Conservation (phyloP, 2,797 vertebrate genomes). For the Holocentrus rufus region DNA sequence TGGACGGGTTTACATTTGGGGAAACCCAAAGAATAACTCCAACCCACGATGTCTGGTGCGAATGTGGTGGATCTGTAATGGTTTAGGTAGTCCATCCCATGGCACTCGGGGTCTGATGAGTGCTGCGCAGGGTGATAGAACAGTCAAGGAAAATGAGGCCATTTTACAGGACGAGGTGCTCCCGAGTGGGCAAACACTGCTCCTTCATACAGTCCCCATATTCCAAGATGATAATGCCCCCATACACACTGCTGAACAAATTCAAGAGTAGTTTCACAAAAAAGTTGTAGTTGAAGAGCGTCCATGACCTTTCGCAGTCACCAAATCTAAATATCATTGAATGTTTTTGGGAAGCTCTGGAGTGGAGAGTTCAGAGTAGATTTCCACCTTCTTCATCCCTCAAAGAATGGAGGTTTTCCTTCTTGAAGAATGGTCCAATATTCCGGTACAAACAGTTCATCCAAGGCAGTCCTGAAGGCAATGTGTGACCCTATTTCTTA, state of each 20-base stretch:
- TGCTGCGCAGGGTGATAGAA: too few species aligned
- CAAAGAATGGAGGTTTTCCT: constrained; percentile 10
- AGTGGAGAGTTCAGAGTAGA: not conserved
- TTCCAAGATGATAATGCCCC: too few species aligned
- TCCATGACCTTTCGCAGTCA: not conserved
- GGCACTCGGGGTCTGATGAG: too few species aligned
- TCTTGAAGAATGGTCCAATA: constrained; percentile 32
- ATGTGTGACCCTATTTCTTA: constrained; percentile 15
- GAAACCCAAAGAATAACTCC: too few species aligned
- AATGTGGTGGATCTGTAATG: not conserved
- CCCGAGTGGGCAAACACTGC: not conserved
- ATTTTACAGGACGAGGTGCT: too few species aligned
- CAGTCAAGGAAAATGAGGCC: too few species aligned
- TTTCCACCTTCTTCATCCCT: not conserved
- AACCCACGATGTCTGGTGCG: too few species aligned
- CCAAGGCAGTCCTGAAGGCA: constrained; percentile 32
- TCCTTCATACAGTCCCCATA: not conserved
- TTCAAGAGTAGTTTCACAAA: not conserved
- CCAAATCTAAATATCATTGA: not conserved
- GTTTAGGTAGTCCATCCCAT: not conserved
- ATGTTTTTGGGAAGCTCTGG: not conserved
- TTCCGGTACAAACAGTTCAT: constrained; percentile 28
- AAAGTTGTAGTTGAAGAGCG: not conserved
- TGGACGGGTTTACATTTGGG: too few species aligned
- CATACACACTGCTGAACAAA: not conserved